Percentiles rank a stretch among this genome's conserved stretches.
Conservation (phyloP, 92 coral and sea anemone species). For the Paragorgia papillata region DNA sequence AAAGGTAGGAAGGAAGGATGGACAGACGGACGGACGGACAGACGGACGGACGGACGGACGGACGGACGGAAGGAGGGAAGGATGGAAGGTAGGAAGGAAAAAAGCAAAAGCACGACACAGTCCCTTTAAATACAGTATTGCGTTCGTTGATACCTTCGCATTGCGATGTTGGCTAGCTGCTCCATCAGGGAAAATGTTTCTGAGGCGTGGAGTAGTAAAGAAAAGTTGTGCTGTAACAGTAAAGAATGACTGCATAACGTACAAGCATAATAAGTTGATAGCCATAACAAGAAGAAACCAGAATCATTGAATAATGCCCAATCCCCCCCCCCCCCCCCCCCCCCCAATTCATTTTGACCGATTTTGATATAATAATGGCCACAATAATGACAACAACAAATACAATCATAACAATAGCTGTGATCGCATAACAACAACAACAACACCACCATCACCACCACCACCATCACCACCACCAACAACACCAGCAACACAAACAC, state of each 20-base stretch:
- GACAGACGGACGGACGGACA: not conserved
- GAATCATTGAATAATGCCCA: no score
- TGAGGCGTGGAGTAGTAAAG: slow-evolving; percentile 88
- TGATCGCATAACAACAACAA: not conserved
- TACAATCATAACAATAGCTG: not conserved
- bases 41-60: not conserved
- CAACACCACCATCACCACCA: not conserved
- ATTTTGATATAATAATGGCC: no score
- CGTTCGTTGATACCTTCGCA: slow-evolving; percentile 80
- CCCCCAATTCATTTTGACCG: no score
- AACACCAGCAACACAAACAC: not conserved
- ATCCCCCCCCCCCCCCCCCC: no score
- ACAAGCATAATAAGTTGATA: no score
- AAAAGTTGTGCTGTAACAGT: slow-evolving; percentile 47
- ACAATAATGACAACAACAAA: not conserved
- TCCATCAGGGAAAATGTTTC: slow-evolving; percentile 99
- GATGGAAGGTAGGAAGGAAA: not conserved
- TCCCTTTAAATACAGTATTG: no score
- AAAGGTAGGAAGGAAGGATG: not conserved
- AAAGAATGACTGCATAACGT: not conserved
- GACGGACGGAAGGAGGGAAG: not conserved
- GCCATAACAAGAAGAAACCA: no score
- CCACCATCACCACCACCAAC: not conserved
- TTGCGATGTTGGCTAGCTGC: slow-evolving; percentile 93
- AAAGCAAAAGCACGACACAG: no score